Conservation (phyloP, 2,888 invertebrate species). For the Phymatocera aterrima region DNA sequence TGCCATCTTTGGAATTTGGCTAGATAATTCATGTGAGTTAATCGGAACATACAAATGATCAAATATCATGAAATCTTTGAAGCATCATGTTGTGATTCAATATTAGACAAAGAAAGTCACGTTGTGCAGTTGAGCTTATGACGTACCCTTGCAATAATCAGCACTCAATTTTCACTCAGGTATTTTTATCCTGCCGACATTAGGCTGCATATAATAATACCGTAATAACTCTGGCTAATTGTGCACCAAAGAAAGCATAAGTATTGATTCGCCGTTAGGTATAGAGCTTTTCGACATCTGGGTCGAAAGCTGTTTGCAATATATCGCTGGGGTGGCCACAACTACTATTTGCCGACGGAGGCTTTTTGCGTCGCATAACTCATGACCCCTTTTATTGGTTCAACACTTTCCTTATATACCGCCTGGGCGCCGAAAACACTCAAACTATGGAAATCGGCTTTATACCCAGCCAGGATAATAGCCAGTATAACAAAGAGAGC, state of each 20-base stretch:
- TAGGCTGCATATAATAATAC: background rate
- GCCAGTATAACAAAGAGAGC: constrained; percentile 6
- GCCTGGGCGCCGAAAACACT: constrained; percentile 12
- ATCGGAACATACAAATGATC: too few relatives aligned
- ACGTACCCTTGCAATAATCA: background rate
- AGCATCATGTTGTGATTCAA: too few relatives aligned
- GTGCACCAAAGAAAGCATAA: constrained; percentile 20
- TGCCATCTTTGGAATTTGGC: too few relatives aligned
- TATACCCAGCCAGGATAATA: background rate
- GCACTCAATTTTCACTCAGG: background rate
- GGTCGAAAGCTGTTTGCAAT: constrained; percentile 31
- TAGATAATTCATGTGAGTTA: too few relatives aligned
- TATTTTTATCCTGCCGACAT: background rate
- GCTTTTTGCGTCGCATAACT: constrained; percentile 36
- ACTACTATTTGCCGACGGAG: constrained; percentile 30
- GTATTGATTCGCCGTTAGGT: constrained; percentile 28
- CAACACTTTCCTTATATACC: constrained; percentile 33
- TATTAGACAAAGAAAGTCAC: too few relatives aligned
- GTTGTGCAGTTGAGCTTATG: background rate
- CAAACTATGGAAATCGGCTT: constrained; percentile 28
- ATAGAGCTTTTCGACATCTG: constrained; percentile 17
- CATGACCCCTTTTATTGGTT: constrained; percentile 33
- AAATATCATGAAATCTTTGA: too few relatives aligned
- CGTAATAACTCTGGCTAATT: constrained; percentile 20
- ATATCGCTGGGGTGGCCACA: constrained; percentile 24